Conservation (phyloP, 2,797 vertebrate genomes). For the Centropyge bicolor region DNA sequence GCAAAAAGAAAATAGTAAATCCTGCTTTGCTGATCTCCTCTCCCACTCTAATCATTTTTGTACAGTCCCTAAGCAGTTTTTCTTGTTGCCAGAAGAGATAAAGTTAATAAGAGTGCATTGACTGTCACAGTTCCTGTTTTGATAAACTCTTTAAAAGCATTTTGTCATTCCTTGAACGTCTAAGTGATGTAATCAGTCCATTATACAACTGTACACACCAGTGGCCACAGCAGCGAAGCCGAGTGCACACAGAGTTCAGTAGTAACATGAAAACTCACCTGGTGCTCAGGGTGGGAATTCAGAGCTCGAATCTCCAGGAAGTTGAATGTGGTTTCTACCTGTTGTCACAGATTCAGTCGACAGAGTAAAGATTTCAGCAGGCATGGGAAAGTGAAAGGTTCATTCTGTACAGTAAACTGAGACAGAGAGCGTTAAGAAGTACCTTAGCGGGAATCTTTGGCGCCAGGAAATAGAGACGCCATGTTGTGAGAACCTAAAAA, state of each 20-base stretch:
- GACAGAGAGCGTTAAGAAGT: slow-evolving; percentile 10
- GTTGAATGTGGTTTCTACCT: slow-evolving; percentile 91
- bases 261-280: slow-evolving; percentile 76
- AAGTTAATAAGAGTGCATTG: neutral
- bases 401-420: neutral
- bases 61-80: neutral
- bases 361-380: slow-evolving; percentile 6
- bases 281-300: slow-evolving; percentile 88
- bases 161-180: slow-evolving; percentile 45
- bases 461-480: slow-evolving; percentile 88
- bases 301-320: slow-evolving; percentile 90
- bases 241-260: neutral
- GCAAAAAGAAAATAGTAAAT: neutral
- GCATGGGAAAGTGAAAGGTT: neutral
- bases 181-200: slow-evolving; percentile 33
- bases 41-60: neutral
- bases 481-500: slow-evolving; percentile 87
- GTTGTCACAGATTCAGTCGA: slow-evolving; percentile 34
- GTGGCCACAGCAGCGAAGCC: slow-evolving; percentile 8
- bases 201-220: slow-evolving; percentile 17
- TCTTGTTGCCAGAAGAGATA: slow-evolving; percentile 3
- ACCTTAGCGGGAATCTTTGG: slow-evolving; percentile 88
- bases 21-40: neutral
- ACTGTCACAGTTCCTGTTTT: slow-evolving; percentile 1
- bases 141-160: slow-evolving; percentile 15